phyloP scores from a whole-genome alignment of 1,140 invertebrate species.

The Euborellia annulipes region DNA sequence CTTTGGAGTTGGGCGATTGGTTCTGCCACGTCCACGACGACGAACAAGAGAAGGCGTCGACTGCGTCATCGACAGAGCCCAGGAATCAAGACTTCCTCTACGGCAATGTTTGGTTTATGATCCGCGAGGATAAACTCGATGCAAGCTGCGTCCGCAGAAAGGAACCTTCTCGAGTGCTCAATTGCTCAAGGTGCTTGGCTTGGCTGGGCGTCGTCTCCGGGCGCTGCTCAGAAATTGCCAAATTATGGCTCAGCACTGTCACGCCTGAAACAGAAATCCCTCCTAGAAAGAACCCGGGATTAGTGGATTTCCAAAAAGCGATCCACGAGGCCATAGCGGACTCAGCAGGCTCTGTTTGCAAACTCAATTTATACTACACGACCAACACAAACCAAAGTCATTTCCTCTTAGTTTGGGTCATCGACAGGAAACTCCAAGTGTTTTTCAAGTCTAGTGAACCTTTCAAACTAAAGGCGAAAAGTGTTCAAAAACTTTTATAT shows the following conservation, averaged over 20 bases:
- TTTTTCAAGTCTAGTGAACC: not conserved
- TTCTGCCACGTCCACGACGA: conserved; percentile 4
- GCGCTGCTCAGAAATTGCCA: not conserved
- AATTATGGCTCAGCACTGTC: conserved; percentile 8
- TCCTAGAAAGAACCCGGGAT: not conserved
- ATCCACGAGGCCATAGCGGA: conserved; percentile 2
- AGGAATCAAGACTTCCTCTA: conserved; percentile 8
- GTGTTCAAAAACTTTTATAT: conserved; percentile 7
- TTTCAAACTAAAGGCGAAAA: not conserved
- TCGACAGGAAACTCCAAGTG: conserved; percentile 8
- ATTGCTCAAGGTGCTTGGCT: conserved; percentile 4
- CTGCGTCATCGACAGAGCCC: not conserved
- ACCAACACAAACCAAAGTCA: conserved; percentile 2
- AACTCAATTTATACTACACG: conserved; percentile 1
- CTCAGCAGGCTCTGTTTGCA: not conserved
- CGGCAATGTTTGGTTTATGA: conserved; percentile 3
- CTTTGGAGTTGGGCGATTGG: conserved; percentile 4
- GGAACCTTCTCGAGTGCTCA: not conserved
- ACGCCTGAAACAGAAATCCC: not conserved
- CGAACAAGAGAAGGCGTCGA: not conserved
- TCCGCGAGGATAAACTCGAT: not conserved
- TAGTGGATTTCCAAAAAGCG: conserved; percentile 4
- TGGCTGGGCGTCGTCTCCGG: conserved; percentile 4
- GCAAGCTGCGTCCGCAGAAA: not conserved
- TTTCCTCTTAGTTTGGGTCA: conserved; percentile 8